Conservation (phyloP, 2,888 invertebrate species). For the Drosophila subsilvestris region DNA sequence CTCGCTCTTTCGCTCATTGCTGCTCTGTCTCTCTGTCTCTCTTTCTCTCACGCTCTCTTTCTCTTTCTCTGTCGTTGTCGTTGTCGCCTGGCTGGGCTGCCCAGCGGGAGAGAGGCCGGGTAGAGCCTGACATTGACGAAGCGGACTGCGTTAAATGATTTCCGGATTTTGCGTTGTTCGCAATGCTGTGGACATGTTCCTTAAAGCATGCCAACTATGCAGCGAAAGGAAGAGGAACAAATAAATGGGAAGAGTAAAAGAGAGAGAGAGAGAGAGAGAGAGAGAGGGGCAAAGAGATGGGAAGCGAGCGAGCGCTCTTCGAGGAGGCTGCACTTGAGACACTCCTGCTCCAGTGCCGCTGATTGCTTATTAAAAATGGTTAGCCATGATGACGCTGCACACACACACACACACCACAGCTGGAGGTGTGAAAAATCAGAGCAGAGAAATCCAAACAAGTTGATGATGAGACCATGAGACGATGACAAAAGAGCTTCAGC, state of each 20-base stretch:
- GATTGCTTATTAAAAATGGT: slow-evolving; percentile 45
- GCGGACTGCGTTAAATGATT: slow-evolving; percentile 29
- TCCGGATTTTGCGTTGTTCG: slow-evolving; percentile 44
- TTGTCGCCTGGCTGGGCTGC: slow-evolving; percentile 9
- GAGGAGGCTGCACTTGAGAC: slow-evolving; percentile 48
- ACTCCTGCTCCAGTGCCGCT: slow-evolving; percentile 17
- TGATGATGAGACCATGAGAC: slow-evolving; percentile 23
- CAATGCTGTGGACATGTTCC: slow-evolving; percentile 13
- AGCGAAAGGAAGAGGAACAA: neutral
- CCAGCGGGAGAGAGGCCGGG: slow-evolving; percentile 4
- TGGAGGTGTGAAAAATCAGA: slow-evolving; percentile 82
- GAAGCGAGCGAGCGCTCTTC: neutral
- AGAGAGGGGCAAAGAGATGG: no score
- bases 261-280: neutral
- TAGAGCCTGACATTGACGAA: slow-evolving; percentile 37
- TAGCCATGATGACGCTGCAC: slow-evolving; percentile 22
- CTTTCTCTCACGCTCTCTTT: neutral
- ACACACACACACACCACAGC: slow-evolving; percentile 1
- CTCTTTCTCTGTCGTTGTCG: slow-evolving; percentile 1
- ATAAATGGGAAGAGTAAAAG: neutral
- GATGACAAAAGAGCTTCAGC: slow-evolving; percentile 3
- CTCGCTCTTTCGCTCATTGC: neutral
- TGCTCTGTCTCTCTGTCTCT: neutral
- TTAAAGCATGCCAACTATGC: slow-evolving; percentile 1
- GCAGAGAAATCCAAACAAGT: slow-evolving; percentile 76